Percentiles rank a stretch among this genome's conserved stretches.
Conservation (phyloP, 1,140 invertebrate species). For the Paralvinella palmiformis region DNA sequence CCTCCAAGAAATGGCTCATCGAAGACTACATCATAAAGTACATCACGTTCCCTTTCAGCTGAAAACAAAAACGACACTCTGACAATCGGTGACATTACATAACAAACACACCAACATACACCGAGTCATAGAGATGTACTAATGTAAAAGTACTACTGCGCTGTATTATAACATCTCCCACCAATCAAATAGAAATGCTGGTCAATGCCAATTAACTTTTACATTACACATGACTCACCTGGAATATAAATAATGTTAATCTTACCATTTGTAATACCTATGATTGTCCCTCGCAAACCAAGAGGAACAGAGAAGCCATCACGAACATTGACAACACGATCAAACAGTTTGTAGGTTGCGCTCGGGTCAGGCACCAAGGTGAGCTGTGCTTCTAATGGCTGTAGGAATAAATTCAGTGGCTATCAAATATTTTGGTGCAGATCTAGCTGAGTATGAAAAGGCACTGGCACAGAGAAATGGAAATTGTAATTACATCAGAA, state of each 20-base stretch:
- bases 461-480: too few species aligned
- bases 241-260: conserved; percentile 3
- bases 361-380: conserved; percentile 57
- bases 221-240: not conserved
- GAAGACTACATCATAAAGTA: conserved; percentile 68
- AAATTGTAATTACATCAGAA: too few species aligned
- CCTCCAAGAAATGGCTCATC: conserved; percentile 69
- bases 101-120: not conserved
- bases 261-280: conserved; percentile 52
- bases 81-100: not conserved
- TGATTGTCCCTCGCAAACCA: conserved; percentile 74
- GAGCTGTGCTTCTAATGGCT: conserved; percentile 35
- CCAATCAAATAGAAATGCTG: not conserved
- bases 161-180: not conserved
- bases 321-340: conserved; percentile 74
- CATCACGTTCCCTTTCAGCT: conserved; percentile 52
- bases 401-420: too few species aligned
- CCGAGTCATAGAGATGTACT: not conserved
- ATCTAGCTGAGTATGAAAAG: too few species aligned
- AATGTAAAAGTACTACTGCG: not conserved
- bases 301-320: conserved; percentile 70
- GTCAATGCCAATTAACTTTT: not conserved
- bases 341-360: conserved; percentile 65
- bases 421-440: too few species aligned
- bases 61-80: conserved; percentile 3